Base-by-base conservation (phyloP, 2,888 invertebrate genomes). In the Isoperla grammatica region DNA sequence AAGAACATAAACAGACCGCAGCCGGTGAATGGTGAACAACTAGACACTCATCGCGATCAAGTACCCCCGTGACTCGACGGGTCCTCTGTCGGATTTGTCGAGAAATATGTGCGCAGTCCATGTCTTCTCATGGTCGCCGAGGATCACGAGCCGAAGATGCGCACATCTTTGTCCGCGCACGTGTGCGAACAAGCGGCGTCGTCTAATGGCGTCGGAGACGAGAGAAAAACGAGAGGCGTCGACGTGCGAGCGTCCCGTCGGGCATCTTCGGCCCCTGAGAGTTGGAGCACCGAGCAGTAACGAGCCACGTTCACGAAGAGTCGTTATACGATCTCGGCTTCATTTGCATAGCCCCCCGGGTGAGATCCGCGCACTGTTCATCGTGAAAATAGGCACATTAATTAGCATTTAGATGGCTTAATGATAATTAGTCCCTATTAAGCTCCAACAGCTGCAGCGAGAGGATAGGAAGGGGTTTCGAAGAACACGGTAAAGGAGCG, bases 341-440 rank as follows among this genome's bases (percentile, higher is more conserved):
- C 73, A 76, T 77, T 76, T 75, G 74, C 74, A 76, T 76, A n/a
- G 72, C 70, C 73, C 73, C 71, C 69, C 69, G 72, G 73, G 72
- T 69, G 68, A 70, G 70, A 73, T 72, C 72, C 71, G 70, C 68
- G 71, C 71, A 69, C 69, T 69, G 72, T 71, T 71, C 72, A 66
- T 66, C 65, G 64, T 65, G 65, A 63, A 66, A 68, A 67, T 68
- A 67, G 66, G 70, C 69, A 73, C 76, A 77, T 77, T 77, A 78
- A 77, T 77, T 77, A 77, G 76, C 77, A 68, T 77, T 77, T 77
- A 77, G 76, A 77, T 76, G 74, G 75, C 72, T 73, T 75, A 76
- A 77, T 75, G 77, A 76, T 77, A 77, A 77, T 77, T 77, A 77
- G 74, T 65, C 66, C 65, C 64, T 66, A 67, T 65, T 66, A 66